Percentiles rank a stretch among this genome's conserved stretches.
These are phyloP conservation scores for Tragelaphus scriptus DNA, from an alignment of 2,113 vertebrate species.

Conservation along the genomic window DNA sequence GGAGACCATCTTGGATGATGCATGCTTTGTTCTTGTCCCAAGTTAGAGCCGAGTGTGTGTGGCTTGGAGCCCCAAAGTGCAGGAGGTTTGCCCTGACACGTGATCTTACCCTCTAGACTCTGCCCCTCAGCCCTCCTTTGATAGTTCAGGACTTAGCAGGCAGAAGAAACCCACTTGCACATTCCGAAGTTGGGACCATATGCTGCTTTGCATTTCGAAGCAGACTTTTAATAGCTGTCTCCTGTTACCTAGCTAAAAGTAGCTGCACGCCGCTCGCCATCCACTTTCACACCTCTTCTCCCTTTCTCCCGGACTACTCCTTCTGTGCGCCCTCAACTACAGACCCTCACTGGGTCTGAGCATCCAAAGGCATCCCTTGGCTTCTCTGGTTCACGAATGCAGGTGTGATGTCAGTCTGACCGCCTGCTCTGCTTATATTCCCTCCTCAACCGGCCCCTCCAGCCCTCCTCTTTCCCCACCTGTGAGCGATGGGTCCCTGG, in stretches of 20 bases:
- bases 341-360: neutral
- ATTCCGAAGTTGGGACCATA: conserved; percentile 5
- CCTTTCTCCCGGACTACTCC: conserved; percentile 12
- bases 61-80: neutral
- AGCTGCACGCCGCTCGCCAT: conserved; percentile 14
- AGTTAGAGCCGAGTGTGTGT: fast-evolving
- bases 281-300: conserved; percentile 45
- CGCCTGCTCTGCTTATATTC: neutral
- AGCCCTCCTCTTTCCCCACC: conserved; percentile 28
- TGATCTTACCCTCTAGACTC: neutral
- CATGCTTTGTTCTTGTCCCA: neutral
- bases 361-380: neutral
- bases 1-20: neutral
- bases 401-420: neutral
- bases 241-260: conserved; percentile 55
- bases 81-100: neutral
- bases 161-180: neutral
- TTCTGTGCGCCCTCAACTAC: neutral
- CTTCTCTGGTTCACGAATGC: neutral
- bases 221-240: conserved; percentile 62
- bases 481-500: conserved; percentile 46
- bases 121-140: neutral
- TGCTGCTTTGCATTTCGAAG: conserved; percentile 39
- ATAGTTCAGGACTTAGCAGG: neutral
- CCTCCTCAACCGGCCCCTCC: neutral